Evolutionary conservation across 2,797 vertebrate species (phyloP).

Genomic region (Hemibagrus guttatus): DNA sequence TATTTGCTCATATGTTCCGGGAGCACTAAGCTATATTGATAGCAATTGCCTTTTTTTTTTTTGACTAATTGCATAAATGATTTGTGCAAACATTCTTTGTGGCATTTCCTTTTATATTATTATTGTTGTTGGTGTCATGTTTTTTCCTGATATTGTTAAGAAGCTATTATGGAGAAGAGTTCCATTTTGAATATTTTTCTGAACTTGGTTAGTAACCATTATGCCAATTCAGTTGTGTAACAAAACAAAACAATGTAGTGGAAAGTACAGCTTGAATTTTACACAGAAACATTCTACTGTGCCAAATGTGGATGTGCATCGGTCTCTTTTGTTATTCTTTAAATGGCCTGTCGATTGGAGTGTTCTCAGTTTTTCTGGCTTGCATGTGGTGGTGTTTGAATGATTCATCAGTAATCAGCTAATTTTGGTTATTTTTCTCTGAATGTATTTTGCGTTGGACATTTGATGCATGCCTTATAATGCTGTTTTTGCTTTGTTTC

Average conservation of each 20-base stretch:
- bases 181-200: background rate
- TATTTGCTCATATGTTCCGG: background rate
- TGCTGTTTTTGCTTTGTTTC: slow-evolving; percentile 7
- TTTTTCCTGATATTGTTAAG: background rate
- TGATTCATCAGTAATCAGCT: background rate
- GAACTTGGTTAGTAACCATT: background rate
- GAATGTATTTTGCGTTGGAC: background rate
- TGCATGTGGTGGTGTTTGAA: background rate
- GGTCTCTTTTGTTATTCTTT: background rate
- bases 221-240: background rate
- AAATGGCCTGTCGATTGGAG: background rate
- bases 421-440: background rate
- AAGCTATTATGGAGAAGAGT: background rate
- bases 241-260: background rate
- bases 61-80: too few species aligned
- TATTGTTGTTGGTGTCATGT: background rate
- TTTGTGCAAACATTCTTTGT: too few species aligned
- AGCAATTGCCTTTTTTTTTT: too few species aligned
- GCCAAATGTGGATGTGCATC: too few species aligned
- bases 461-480: background rate
- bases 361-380: background rate
- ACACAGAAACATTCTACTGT: background rate
- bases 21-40: background rate
- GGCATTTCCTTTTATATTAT: too few species aligned
- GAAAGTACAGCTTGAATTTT: background rate